Conservation (phyloP, 2,113 vertebrate genomes). For the Odocoileus virginianus region DNA sequence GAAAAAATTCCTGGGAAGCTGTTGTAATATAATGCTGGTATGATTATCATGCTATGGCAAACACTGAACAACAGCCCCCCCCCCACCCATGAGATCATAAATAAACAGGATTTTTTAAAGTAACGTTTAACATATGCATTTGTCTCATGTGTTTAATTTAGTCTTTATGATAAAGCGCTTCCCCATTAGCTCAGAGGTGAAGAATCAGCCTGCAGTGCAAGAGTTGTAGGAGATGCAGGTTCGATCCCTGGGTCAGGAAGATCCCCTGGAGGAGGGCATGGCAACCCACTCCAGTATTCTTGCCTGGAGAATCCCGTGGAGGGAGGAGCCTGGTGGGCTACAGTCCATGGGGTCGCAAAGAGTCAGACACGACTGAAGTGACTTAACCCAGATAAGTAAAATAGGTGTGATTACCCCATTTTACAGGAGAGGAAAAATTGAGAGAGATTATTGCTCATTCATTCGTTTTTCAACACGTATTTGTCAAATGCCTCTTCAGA, state of each 20-base stretch:
- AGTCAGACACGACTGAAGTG: neutral
- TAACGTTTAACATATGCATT: neutral
- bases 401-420: neutral
- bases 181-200: neutral
- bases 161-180: neutral
- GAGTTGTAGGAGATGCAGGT: neutral
- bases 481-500: neutral
- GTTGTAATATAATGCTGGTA: neutral
- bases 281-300: neutral
- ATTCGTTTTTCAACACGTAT: neutral
- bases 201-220: neutral
- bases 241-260: neutral
- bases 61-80: neutral
- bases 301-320: neutral
- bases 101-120: neutral
- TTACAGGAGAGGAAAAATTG: neutral
- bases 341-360: neutral
- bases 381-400: neutral
- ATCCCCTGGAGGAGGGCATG: neutral
- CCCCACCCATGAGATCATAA: accelerated
- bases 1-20: neutral
- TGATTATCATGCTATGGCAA: neutral
- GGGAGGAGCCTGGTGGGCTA: neutral
- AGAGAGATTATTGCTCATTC: neutral
- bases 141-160: neutral